Evolutionary conservation across 2,888 invertebrate species (phyloP).

Genomic region (Yponomeuta sedellus): DNA sequence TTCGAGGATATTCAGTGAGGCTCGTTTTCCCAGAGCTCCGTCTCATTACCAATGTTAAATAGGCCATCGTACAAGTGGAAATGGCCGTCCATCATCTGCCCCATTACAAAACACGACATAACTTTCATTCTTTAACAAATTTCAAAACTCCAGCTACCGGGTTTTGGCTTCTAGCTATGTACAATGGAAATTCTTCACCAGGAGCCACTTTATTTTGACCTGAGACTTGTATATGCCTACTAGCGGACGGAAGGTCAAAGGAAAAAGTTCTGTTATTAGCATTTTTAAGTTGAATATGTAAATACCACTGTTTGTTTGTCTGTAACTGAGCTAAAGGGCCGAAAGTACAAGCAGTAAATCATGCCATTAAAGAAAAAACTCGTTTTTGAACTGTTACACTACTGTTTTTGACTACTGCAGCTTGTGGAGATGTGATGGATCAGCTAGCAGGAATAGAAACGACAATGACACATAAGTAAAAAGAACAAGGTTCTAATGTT

Average conservation of each 20-base stretch:
- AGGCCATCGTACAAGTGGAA: constrained; percentile 6
- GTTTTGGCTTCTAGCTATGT: constrained; percentile 10
- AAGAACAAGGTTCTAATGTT: constrained; percentile 23
- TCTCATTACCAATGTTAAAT: constrained; percentile 11
- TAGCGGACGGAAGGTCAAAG: not conserved
- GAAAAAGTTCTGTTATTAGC: constrained; percentile 1
- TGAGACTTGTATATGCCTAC: not conserved
- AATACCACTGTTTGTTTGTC: constrained; percentile 13
- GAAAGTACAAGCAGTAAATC: constrained; percentile 41
- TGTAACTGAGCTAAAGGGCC: constrained; percentile 36
- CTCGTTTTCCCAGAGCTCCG: not conserved
- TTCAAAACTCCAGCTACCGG: constrained; percentile 17
- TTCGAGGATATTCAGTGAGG: not conserved
- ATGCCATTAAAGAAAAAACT: constrained; percentile 20
- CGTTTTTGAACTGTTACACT: constrained; percentile 7
- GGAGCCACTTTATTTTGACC: constrained; percentile 5
- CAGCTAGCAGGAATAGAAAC: not conserved
- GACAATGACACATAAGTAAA: not conserved
- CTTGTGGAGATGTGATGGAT: not conserved
- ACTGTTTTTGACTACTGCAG: constrained; percentile 5
- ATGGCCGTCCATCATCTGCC: constrained; percentile 7
- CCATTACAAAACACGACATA: constrained; percentile 11
- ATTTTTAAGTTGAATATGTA: constrained; percentile 15
- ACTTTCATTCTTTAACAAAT: constrained; percentile 15
- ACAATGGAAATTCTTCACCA: constrained; percentile 8